Evolutionary conservation across 64 coral and sea anemone species (phyloP).

Genomic region (Dendronephthya gigantea): DNA sequence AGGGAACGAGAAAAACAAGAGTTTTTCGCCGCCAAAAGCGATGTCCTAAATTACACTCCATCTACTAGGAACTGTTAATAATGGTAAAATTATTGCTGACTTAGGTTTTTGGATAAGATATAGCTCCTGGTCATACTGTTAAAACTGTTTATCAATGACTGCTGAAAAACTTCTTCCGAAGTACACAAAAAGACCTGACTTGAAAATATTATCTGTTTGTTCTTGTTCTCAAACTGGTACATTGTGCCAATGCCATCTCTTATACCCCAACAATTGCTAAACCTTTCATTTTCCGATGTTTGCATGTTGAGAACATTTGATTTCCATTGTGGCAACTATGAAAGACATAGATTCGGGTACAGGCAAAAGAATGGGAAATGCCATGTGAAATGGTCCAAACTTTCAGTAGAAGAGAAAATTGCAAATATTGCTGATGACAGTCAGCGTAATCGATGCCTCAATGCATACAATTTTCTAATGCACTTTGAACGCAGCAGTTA

Average conservation of each 20-base stretch:
- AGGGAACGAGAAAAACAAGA: too few relatives aligned
- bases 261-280: not conserved
- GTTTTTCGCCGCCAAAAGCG: too few relatives aligned
- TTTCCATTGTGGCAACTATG: not conserved
- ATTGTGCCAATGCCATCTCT: not conserved
- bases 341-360: too few relatives aligned
- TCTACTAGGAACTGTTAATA: too few relatives aligned
- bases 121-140: not conserved
- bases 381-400: not conserved
- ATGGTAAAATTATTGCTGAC: not conserved
- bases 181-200: not conserved
- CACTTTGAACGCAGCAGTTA: not conserved
- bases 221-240: not conserved
- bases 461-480: not conserved
- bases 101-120: not conserved
- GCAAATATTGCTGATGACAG: not conserved
- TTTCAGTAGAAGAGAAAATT: not conserved
- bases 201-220: not conserved
- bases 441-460: not conserved
- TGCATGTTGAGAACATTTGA: not conserved
- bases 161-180: not conserved
- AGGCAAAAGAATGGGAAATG: not conserved
- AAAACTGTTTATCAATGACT: not conserved
- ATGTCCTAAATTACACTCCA: too few relatives aligned
- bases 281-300: not conserved